A percentile compares a stretch with the other conserved stretches of the same genome.
Evolutionary conservation across 1,140 invertebrate genomes (phyloP).

Genomic region (Neodiprion lecontei): DNA sequence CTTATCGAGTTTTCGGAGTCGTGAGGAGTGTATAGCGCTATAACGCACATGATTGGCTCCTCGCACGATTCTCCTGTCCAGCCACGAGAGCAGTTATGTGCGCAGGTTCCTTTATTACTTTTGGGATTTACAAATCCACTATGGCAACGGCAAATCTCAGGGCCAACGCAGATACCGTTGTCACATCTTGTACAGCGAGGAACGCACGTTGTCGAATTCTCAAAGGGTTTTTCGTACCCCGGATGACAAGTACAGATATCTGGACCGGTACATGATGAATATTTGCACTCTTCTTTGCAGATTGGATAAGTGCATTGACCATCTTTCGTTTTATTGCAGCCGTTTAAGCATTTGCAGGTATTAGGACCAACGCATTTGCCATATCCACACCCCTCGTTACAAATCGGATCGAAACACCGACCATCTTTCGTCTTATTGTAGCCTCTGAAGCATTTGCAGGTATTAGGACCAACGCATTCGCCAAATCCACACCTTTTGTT

Average conservation of each 20-base stretch:
- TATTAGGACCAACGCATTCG: slow-evolving; percentile 8
- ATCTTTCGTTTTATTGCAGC: background rate
- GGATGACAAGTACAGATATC: background rate
- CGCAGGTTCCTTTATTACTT: no score
- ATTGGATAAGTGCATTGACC: slow-evolving; percentile 25
- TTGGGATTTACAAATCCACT: no score
- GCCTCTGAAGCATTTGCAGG: slow-evolving; percentile 36
- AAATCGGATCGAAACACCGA: slow-evolving; percentile 28
- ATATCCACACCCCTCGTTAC: slow-evolving; percentile 28
- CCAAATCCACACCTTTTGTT: slow-evolving; percentile 27
- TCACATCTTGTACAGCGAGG: no score
- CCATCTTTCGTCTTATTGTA: slow-evolving; percentile 22
- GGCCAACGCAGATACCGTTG: no score
- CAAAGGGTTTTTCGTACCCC: background rate
- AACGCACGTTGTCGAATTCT: no score
- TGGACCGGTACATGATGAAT: slow-evolving; percentile 13
- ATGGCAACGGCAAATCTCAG: no score
- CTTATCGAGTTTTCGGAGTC: background rate
- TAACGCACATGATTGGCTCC: slow-evolving; percentile 20
- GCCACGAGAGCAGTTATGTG: slow-evolving; percentile 27
- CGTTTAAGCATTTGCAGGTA: background rate
- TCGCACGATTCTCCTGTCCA: slow-evolving; percentile 37
- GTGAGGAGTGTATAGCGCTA: background rate
- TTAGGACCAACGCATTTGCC: slow-evolving; percentile 16
- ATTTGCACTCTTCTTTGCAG: slow-evolving; percentile 31